Evolutionary conservation across 2,113 vertebrate genomes (phyloP), one percentile per base, ranked within the genome.

Genomic region (Atlantisia rogersi): DNA sequence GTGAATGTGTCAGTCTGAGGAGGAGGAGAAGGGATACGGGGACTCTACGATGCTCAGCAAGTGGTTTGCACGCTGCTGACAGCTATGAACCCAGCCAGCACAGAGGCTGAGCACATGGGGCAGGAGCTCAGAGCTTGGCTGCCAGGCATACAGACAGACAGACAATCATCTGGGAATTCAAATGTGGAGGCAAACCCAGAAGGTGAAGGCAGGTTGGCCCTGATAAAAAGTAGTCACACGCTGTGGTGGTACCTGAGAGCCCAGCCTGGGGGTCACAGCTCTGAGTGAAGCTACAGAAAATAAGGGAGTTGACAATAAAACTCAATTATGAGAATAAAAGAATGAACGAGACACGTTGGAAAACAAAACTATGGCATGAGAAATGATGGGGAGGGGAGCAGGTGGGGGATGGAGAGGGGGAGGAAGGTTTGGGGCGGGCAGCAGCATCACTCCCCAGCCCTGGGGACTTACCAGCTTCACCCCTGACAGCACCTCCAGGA

Each of bases 401-500:
- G 25, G 39, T 39, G 44, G 48, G 50, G 39, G 48, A 50, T 22
- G 48, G 48, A 50, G 44, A 40, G 55, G 28, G 28, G 35, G 39
- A 55, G 59, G 40, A 83, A 62, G 6, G 7, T 4, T 16, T 4
- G 3, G 52, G 22, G 2, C 2, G 22, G 32, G 22, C 55, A 28
- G 68, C 81, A 70, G 14, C 28, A 12, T 12, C 60, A 1, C 35
- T 8, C 12, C 28, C 71, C 62, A 5, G 31, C 63, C 39, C 16
- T 12, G 71, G 53, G 53, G 20, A 89, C 99, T 98, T 88, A 99
- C 99, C 99, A 99, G 98, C 82, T 99, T 99, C 97, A 99, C 99
- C 55, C 99, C 99, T 0, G 99, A 99, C 95, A 99, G 99, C 91
- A 99, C 99, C 95, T 99, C 99, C 96, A 99, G 97, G 65, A 99